phyloP scores from a whole-genome alignment of 2,888 invertebrate genomes.

The Esperia sulphurella region DNA sequence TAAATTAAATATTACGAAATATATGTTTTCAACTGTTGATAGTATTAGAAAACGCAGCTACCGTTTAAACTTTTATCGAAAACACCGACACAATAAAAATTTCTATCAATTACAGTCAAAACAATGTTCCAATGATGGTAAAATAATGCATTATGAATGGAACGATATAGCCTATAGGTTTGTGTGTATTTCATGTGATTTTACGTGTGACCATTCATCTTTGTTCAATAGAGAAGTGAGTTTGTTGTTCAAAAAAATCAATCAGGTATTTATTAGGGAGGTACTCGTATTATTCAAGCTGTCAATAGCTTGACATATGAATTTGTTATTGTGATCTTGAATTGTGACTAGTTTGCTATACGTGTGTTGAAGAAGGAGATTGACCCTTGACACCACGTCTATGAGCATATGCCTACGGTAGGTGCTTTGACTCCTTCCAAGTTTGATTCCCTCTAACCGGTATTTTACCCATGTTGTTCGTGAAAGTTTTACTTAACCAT shows the following conservation, averaged over 20 bases:
- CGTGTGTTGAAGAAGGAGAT: slow-evolving; percentile 30
- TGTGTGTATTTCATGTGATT: neutral
- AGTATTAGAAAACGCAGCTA: neutral
- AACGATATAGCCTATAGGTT: neutral
- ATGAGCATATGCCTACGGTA: slow-evolving; percentile 46
- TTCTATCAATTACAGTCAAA: neutral
- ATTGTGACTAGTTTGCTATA: neutral
- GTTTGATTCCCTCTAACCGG: slow-evolving; percentile 1
- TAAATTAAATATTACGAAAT: slow-evolving; percentile 3
- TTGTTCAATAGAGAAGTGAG: neutral
- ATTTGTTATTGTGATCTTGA: neutral
- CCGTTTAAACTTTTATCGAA: too few relatives aligned
- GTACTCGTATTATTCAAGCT: too few relatives aligned
- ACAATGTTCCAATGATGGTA: neutral
- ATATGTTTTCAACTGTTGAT: neutral
- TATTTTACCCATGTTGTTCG: neutral
- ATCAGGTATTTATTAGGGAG: neutral
- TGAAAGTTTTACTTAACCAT: neutral
- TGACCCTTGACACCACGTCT: slow-evolving; percentile 36
- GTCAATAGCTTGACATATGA: neutral
- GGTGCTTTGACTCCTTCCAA: too few relatives aligned
- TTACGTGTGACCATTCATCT: neutral
- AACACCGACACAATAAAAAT: neutral
- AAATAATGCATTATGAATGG: neutral
- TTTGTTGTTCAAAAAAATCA: neutral